phyloP scores from a whole-genome alignment of 2,888 invertebrate species.

The Endomychus coccineus region DNA sequence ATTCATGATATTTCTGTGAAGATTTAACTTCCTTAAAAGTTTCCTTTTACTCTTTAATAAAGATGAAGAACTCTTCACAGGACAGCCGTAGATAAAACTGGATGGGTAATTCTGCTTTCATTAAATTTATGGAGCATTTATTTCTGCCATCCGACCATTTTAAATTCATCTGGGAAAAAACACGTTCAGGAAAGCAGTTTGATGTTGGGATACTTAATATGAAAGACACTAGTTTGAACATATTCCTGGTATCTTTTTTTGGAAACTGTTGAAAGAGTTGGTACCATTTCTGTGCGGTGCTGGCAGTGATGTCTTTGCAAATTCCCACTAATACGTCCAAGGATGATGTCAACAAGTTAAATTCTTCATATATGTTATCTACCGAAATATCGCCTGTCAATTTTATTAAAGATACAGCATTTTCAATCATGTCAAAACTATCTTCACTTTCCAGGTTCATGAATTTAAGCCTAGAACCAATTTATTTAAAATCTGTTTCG shows the following conservation, averaged over 20 bases:
- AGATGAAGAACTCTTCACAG: conserved; percentile 14
- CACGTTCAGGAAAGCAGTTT: conserved; percentile 10
- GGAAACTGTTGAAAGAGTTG: conserved; percentile 9
- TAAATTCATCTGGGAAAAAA: conserved; percentile 24
- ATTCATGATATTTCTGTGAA: conserved; percentile 6
- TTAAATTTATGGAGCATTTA: conserved; percentile 15
- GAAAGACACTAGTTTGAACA: conserved; percentile 6
- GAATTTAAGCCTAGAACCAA: conserved; percentile 3
- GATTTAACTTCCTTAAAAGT: conserved; percentile 12
- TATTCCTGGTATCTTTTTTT: conserved; percentile 9
- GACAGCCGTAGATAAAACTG: conserved; percentile 11
- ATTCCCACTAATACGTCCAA: conserved; percentile 8
- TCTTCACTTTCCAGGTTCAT: conserved; percentile 5
- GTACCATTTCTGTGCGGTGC: conserved; percentile 9
- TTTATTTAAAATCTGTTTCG: too few species aligned
- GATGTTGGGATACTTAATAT: conserved; percentile 8
- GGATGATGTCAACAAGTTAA: conserved; percentile 9
- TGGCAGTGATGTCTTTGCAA: conserved; percentile 8
- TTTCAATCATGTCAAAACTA: conserved; percentile 7
- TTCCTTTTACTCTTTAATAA: conserved; percentile 11
- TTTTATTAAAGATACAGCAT: conserved; percentile 6
- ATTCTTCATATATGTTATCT: conserved; percentile 11
- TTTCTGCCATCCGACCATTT: too few species aligned
- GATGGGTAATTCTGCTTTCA: conserved; percentile 14
- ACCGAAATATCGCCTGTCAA: conserved; percentile 11